Evolutionary conservation across 2,888 invertebrate genomes (phyloP), one percentile per base, ranked within the genome.

Genomic region (Petrolisthes manimaculis): DNA sequence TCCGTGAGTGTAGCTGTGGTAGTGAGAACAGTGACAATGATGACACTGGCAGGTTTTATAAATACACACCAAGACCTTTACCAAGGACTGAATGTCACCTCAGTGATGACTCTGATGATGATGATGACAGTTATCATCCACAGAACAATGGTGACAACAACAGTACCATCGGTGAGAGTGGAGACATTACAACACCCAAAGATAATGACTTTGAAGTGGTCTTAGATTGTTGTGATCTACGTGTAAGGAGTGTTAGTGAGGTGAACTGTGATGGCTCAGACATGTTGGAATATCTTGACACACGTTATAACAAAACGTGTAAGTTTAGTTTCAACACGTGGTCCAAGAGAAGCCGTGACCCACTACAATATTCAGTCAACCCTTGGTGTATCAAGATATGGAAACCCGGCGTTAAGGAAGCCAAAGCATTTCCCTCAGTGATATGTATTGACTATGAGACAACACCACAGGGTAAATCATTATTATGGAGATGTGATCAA

Each of bases 371-470:
- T 83, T 53, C 37, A 3, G 87, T 91, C 5, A 86, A 89, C 24
- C 91, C 91, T 12, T 92, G 92, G 92, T 91, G 91, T 12, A 84
- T 92, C 24, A 91, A 89, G 37, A 92, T 92, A 18, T 79, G 79
- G 81, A 83, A 80, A 54, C 61, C 78, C 78, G 84, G 71, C 37
- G 69, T 84, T 5, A 55, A 86, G 14, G 88, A 86, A 67, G 83
- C 84, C 24, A 37, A 77, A 37, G 88, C 90, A 69, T 91, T 91
- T 74, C 92, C 92, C 9, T 79, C 83, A 55, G 89, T 91, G 4
- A 89, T 92, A 18, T 89, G 88, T 84, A 92, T 92, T 21, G 89
- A 91, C 8, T 92, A 92, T 80, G 86, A 91, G 82, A 92, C 92
- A 14, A 18, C 84, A 21, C 83, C 75, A 3, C 89, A 90, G 37